Evolutionary conservation across 2,888 invertebrate species (phyloP).

Genomic region (Dasypogon diadema): DNA sequence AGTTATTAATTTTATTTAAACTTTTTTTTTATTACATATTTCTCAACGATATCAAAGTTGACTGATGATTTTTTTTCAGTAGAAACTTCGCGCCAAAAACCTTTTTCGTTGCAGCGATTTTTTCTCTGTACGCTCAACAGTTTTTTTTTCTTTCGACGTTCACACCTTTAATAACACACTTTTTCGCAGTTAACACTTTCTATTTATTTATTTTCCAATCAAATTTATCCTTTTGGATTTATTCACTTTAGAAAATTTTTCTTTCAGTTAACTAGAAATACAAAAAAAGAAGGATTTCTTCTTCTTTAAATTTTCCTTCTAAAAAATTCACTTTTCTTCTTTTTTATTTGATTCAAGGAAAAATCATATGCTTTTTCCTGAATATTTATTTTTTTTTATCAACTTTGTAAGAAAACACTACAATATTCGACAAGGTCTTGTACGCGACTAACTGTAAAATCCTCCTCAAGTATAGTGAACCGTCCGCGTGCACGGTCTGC

Average conservation of each 20-base stretch:
- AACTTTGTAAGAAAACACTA: slow-evolving; percentile 62
- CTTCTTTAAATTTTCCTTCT: neutral
- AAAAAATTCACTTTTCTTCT: slow-evolving; percentile 31
- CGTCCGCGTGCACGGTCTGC: slow-evolving; percentile 53
- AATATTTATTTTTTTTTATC: slow-evolving; percentile 59
- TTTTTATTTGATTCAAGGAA: no score
- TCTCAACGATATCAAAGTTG: no score
- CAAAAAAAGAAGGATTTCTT: slow-evolving; percentile 20
- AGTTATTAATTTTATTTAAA: neutral
- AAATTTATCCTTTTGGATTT: no score
- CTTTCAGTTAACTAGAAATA: slow-evolving; percentile 10
- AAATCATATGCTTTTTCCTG: no score
- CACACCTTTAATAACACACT: no score
- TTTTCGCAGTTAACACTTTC: no score
- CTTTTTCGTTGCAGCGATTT: slow-evolving; percentile 7
- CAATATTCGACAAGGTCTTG: slow-evolving; percentile 70
- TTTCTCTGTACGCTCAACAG: neutral
- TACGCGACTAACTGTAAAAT: slow-evolving; percentile 70
- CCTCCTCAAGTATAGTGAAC: slow-evolving; percentile 58
- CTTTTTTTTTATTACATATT: neutral
- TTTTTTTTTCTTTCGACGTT: neutral
- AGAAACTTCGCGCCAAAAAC: slow-evolving; percentile 49
- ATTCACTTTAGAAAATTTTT: no score
- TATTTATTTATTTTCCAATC: no score
- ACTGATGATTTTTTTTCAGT: slow-evolving; percentile 35